Evolutionary conservation across 2,797 vertebrate genomes (phyloP), one percentile per base, ranked within the genome.

Genomic region (Hafferia zeledoni): DNA sequence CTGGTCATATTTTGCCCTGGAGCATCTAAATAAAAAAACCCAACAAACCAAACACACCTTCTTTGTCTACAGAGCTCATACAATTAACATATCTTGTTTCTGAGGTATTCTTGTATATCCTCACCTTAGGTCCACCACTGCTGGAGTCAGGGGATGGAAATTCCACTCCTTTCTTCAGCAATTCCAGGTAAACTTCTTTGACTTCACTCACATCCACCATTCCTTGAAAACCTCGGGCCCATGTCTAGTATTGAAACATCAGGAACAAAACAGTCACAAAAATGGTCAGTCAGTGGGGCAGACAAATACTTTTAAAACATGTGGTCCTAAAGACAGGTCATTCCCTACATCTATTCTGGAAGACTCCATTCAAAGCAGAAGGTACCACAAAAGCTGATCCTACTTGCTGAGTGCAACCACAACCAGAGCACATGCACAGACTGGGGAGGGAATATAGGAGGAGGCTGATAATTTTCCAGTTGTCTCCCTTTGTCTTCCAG

Each of bases 131-230:
- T 33, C 50, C 80, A 72, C 72, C 83, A 55, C 63, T 85, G 74
- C 93, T 94, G 60, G 39, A 47, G 17, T 90, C 91, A 52, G 84
- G 81, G 53, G 87, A 63, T 39, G 98, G 98, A 95, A 98, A 98
- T 37, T 96, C 98, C 56, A 98, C 97, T 68, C 98, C 98, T 94
- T 98, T 98, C 94, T 98, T 98, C 44, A 98, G 95, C 88, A 98
- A 55, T 55, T 98, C 98, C 6, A 98, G 59, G 61, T 98, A 98
- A 44, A 98, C 94, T 64, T 98, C 98, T 82, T 98, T 98, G 39
- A 98, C 97, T 74, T 98, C 98, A 0, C 93, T 98, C 43, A 98
- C 93, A 86, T 98, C 98, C 79, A 98, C 97, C 50, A 89, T 90
- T 64, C 97, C 97, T 22, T 96, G 95, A 70, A 98, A 98, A 35